Percentiles rank a stretch among this genome's conserved stretches.
These are phyloP conservation scores for Halcyon badia DNA, from an alignment of 2,797 vertebrate genomes.

Conservation along the genomic window DNA sequence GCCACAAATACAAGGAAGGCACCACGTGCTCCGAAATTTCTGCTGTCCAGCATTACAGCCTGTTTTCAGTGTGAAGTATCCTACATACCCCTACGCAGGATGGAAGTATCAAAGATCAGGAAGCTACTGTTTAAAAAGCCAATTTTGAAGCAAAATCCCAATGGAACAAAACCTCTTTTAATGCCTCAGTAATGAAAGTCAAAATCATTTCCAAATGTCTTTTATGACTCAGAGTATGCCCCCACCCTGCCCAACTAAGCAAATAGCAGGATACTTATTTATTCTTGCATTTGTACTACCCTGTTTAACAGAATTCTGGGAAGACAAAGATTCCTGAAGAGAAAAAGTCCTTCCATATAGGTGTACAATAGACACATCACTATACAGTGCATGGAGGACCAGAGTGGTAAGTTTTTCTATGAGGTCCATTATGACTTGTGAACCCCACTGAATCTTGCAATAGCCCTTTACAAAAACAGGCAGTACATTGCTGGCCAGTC, in stretches of 20 bases:
- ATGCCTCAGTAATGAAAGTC: background rate
- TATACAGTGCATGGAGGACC: background rate
- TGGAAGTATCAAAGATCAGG: background rate
- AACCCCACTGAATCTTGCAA: background rate
- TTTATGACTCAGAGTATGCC: background rate
- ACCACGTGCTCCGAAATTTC: background rate
- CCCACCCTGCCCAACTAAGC: background rate
- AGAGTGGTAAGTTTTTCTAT: background rate
- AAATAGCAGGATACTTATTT: background rate
- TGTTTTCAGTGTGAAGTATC: background rate
- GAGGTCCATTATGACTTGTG: accelerated
- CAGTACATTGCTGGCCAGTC: background rate
- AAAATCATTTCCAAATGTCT: background rate
- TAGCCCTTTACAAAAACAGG: background rate
- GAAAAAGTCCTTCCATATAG: background rate
- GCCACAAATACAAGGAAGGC: background rate
- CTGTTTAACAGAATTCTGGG: background rate
- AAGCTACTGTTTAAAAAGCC: background rate
- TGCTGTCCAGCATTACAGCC: background rate
- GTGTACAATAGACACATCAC: background rate
- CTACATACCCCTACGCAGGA: accelerated
- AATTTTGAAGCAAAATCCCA: background rate
- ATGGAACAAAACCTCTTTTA: background rate
- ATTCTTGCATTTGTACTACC: background rate
- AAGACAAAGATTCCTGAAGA: background rate